A percentile compares a stretch with the other conserved stretches of the same genome.
These are phyloP conservation scores for Pollimyrus isidori DNA, from an alignment of 2,113 vertebrate genomes.

Conservation along the genomic window DNA sequence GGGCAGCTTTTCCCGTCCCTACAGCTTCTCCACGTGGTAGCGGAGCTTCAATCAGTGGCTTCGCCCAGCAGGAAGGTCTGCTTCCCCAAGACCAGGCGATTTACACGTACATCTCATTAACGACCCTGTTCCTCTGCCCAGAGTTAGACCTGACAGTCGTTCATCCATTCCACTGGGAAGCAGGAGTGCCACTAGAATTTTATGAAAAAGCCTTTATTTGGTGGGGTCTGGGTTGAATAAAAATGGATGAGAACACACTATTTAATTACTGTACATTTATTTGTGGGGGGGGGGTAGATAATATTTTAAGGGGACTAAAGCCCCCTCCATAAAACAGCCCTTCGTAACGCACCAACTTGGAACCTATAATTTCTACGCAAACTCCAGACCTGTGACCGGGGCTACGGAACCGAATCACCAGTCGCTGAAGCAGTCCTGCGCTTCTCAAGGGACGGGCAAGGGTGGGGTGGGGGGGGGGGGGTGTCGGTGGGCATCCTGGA, in stretches of 20 bases:
- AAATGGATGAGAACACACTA: background rate
- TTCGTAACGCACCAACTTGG: background rate
- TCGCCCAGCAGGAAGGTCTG: background rate
- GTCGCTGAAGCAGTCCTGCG: background rate
- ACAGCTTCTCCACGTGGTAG: background rate
- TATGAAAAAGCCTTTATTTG: background rate
- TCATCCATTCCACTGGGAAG: background rate
- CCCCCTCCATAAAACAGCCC: background rate
- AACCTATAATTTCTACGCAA: background rate
- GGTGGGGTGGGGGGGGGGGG: background rate
- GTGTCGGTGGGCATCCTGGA: no score
- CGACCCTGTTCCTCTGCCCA: background rate
- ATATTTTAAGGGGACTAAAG: background rate
- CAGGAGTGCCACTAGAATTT: background rate
- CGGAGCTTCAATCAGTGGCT: background rate
- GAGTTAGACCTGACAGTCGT: background rate
- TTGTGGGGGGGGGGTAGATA: no score
- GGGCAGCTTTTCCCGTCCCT: background rate
- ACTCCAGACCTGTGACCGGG: background rate
- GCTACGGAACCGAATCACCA: background rate
- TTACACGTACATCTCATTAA: background rate
- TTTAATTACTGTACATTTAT: background rate
- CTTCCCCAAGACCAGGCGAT: background rate
- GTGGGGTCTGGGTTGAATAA: background rate
- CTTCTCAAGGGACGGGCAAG: background rate